phyloP scores from a whole-genome alignment of 2,888 invertebrate species.

The Beris chalybata region DNA sequence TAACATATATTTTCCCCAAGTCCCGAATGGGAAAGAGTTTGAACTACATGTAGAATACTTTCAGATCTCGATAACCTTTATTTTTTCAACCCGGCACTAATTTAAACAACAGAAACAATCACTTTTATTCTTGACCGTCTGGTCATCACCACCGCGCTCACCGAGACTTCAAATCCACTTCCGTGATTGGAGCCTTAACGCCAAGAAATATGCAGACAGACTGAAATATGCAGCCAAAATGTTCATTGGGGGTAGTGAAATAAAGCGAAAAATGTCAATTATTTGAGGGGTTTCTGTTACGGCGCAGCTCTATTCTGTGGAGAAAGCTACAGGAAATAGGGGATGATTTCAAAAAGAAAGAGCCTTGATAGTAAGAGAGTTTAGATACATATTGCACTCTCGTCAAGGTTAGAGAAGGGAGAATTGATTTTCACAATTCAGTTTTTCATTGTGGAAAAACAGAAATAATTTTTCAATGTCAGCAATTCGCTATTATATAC shows the following conservation, averaged over 20 bases:
- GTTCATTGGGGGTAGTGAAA: conserved; percentile 15
- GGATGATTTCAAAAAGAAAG: conserved; percentile 2
- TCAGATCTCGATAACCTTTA: too few species aligned
- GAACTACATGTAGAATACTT: too few species aligned
- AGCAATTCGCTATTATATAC: not conserved
- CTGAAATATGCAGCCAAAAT: conserved; percentile 8
- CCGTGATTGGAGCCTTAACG: conserved; percentile 15
- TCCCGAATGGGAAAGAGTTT: too few species aligned
- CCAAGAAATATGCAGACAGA: conserved; percentile 12
- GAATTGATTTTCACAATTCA: conserved; percentile 12
- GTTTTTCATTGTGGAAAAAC: too few species aligned
- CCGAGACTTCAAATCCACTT: not conserved
- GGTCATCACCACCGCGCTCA: not conserved
- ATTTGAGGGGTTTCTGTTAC: not conserved
- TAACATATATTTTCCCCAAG: too few species aligned
- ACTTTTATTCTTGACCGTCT: conserved; percentile 21
- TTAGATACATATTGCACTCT: conserved; percentile 6
- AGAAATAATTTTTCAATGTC: conserved; percentile 29
- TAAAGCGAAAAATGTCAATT: not conserved
- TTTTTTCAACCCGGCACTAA: too few species aligned
- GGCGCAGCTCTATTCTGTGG: conserved; percentile 7
- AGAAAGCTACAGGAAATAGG: not conserved
- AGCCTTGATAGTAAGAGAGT: not conserved
- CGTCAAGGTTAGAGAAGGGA: conserved; percentile 28
- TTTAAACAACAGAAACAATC: not conserved